These are phyloP conservation scores for Anastrepha obliqua DNA, from an alignment of 1,140 invertebrate species.

Conservation along the genomic window DNA sequence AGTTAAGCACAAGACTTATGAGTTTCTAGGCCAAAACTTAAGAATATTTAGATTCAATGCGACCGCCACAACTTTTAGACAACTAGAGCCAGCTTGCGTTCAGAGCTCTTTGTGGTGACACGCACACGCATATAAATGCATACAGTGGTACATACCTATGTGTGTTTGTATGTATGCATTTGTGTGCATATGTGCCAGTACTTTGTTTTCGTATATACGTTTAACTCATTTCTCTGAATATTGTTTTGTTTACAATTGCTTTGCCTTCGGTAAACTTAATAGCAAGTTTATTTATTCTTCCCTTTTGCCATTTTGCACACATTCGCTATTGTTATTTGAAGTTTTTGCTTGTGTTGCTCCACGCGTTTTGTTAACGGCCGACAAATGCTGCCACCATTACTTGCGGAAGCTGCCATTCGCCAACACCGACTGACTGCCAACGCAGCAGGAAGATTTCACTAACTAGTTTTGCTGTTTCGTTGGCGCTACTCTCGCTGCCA, in stretches of 20 bases:
- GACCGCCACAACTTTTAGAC: too few species aligned
- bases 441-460: slow-evolving; percentile 38
- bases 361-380: not conserved
- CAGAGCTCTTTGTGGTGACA: too few species aligned
- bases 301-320: not conserved
- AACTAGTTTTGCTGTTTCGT: slow-evolving; percentile 41
- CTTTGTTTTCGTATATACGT: slow-evolving; percentile 23
- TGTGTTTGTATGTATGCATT: not conserved
- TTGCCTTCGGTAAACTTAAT: not conserved
- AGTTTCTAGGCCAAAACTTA: too few species aligned
- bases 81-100: too few species aligned
- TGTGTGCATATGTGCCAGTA: not conserved
- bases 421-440: slow-evolving; percentile 3
- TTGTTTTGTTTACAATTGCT: not conserved
- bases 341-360: slow-evolving; percentile 2
- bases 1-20: too few species aligned
- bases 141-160: not conserved
- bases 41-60: too few species aligned
- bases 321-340: not conserved
- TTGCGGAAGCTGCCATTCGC: slow-evolving; percentile 44
- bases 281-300: not conserved
- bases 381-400: slow-evolving; percentile 37
- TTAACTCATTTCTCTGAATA: not conserved
- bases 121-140: not conserved
- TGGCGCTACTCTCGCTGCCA: slow-evolving; percentile 20